phyloP scores from a whole-genome alignment of 2,797 vertebrate genomes.

The Falco columbarius region DNA sequence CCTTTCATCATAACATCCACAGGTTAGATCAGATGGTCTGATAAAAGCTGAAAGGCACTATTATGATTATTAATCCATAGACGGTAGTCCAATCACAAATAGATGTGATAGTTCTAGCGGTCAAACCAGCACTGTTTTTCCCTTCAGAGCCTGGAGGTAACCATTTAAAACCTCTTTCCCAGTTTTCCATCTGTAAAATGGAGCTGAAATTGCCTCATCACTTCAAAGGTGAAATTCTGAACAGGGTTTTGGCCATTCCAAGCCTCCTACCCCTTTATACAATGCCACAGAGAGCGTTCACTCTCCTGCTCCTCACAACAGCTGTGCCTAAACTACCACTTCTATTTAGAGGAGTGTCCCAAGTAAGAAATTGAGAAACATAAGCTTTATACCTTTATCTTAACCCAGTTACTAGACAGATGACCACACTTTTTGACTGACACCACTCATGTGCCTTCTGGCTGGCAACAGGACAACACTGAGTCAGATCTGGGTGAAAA shows the following conservation, averaged over 20 bases:
- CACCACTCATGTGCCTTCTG: neutral
- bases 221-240: neutral
- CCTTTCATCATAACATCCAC: neutral
- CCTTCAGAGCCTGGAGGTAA: neutral
- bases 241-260: neutral
- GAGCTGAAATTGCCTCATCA: neutral
- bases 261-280: neutral
- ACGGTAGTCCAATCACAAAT: neutral
- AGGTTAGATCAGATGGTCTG: neutral
- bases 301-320: neutral
- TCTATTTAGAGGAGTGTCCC: neutral
- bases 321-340: neutral
- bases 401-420: neutral
- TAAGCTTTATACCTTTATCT: neutral
- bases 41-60: neutral
- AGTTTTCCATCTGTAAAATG: neutral
- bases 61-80: neutral
- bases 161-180: neutral
- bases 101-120: neutral
- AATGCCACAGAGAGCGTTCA: neutral
- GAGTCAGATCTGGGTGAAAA: neutral
- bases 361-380: neutral
- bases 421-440: neutral
- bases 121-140: neutral
- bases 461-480: neutral